These are phyloP conservation scores for Ophion slaviceki DNA, from an alignment of 2,888 invertebrate species.

Conservation along the genomic window DNA sequence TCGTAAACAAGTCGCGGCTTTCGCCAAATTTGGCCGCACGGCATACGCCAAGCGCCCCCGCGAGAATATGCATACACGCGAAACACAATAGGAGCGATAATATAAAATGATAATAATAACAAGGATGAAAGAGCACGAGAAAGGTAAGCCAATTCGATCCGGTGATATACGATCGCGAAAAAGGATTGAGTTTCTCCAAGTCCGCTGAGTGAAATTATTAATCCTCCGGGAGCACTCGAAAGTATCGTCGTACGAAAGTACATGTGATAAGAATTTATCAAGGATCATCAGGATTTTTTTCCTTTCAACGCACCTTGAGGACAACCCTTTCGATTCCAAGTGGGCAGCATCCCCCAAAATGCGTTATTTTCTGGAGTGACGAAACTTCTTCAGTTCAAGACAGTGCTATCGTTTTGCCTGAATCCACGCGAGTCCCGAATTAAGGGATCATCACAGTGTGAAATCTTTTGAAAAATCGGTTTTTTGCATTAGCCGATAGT, in stretches of 20 bases:
- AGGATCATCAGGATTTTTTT: no score
- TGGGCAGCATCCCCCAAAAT: no score
- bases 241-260: not conserved
- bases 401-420: no score
- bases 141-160: constrained; percentile 16
- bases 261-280: no score
- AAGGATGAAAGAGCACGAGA: constrained; percentile 11
- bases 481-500: no score
- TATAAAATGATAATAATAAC: constrained; percentile 30
- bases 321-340: no score
- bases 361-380: no score
- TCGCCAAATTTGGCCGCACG: constrained; percentile 58
- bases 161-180: constrained; percentile 17
- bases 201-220: not conserved
- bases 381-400: no score
- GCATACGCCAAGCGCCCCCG: constrained; percentile 15
- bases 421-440: no score
- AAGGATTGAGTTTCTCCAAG: constrained; percentile 39
- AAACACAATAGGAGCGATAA: constrained; percentile 23
- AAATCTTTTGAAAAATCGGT: no score
- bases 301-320: no score
- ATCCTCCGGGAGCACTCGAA: not conserved
- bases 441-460: no score
- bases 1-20: constrained; percentile 57
- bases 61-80: constrained; percentile 6